Evolutionary conservation across 1,140 invertebrate species (phyloP).

Genomic region (Drosophila bocqueti): DNA sequence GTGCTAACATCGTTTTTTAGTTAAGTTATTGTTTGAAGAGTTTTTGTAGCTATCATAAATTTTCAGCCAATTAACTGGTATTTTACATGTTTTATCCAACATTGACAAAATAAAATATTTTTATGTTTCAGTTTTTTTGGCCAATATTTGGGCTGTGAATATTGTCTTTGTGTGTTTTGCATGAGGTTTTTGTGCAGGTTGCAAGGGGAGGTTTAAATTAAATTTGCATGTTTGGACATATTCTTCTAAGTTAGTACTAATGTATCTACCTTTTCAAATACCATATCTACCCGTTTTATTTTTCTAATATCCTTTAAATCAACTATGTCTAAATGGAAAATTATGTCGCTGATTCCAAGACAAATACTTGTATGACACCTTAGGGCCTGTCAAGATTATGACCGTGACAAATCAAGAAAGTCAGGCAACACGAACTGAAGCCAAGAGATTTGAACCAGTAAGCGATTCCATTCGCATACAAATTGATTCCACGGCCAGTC

Average conservation of each 20-base stretch:
- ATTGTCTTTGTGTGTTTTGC: neutral
- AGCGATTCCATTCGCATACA: conserved; percentile 8
- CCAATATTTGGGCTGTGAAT: neutral
- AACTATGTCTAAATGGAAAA: neutral
- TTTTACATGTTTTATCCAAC: neutral
- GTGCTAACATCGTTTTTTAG: conserved; percentile 22
- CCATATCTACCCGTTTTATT: too few relatives aligned
- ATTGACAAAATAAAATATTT: neutral
- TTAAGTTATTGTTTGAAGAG: conserved; percentile 8
- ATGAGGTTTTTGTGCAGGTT: neutral
- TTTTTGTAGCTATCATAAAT: conserved; percentile 14
- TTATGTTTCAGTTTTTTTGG: neutral
- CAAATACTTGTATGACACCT: neutral
- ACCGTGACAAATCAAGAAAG: conserved; percentile 13
- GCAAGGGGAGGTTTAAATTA: neutral
- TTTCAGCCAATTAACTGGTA: conserved; percentile 13
- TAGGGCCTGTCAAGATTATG: conserved; percentile 9
- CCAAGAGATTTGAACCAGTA: neutral
- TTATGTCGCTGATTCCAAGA: neutral
- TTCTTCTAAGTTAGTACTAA: too few relatives aligned
- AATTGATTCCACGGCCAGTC: conserved; percentile 36
- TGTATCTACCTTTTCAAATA: too few relatives aligned
- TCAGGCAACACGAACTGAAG: neutral
- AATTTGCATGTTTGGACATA: neutral
- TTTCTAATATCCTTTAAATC: too few relatives aligned